Evolutionary conservation across 2,888 invertebrate genomes (phyloP).

Genomic region (Lepidocyrtoides sp.): DNA sequence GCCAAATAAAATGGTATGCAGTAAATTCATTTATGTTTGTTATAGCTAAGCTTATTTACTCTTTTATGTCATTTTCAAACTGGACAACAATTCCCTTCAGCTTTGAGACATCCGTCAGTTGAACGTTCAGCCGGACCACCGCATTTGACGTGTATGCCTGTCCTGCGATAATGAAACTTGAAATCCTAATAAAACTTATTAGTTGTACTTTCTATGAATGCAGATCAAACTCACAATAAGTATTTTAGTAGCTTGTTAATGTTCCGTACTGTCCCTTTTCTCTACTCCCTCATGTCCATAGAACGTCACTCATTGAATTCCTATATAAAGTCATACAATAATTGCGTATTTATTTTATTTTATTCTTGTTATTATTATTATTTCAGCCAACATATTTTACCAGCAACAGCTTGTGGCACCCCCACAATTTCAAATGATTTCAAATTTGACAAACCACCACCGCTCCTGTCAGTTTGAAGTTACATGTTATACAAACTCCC

Average conservation of each 20-base stretch:
- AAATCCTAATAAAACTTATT: slow-evolving; percentile 31
- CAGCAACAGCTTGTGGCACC: slow-evolving; percentile 50
- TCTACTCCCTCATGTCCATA: slow-evolving; percentile 41
- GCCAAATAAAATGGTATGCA: neutral
- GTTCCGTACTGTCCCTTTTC: neutral
- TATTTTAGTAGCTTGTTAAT: slow-evolving; percentile 1
- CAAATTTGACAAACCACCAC: slow-evolving; percentile 61
- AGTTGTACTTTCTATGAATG: slow-evolving; percentile 24
- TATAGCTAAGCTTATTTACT: neutral
- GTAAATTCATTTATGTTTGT: slow-evolving; percentile 4
- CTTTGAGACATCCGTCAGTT: slow-evolving; percentile 28
- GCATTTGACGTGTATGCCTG: slow-evolving; percentile 12
- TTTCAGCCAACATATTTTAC: neutral
- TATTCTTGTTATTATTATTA: neutral
- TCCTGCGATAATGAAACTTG: neutral
- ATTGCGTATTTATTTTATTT: neutral
- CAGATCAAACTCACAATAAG: neutral
- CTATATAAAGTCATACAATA: neutral
- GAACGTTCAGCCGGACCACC: slow-evolving; percentile 1
- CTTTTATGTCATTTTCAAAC: slow-evolving; percentile 1
- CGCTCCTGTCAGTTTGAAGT: slow-evolving; percentile 46
- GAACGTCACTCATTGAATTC: slow-evolving; percentile 17
- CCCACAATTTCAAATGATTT: slow-evolving; percentile 39
- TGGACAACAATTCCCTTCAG: neutral
- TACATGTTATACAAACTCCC: slow-evolving; percentile 32